Base-by-base conservation (phyloP, 1,140 invertebrate species). In the Goniozus legneri region DNA sequence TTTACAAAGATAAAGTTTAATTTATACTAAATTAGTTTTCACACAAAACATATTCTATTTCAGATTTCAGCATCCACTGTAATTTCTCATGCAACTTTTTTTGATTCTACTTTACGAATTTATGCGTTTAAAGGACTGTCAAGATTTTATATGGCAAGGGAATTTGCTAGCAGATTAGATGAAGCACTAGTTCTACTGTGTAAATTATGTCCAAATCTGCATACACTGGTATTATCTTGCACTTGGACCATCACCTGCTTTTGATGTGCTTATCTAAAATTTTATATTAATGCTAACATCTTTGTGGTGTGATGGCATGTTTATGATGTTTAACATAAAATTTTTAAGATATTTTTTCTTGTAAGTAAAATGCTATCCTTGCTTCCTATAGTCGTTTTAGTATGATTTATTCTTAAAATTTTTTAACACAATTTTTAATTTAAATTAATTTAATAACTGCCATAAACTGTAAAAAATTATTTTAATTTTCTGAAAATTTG, bases 131-230 rank as follows among this genome's bases (percentile, higher is more conserved):
- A 80, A 46, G 72, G 77, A 8, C 53, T 85, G 6, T 80, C 83
- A 0, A 71, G 77, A 54, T 79, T 77, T 53, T 75, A 76, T 46
- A 56, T 77, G 22, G 62, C 73, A 20, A 71, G 77, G 34, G 73
- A 71, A 32, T 85, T 85, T 65, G 58, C 77, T 2, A 77, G 83
- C 27, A 66, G 84, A 52, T 65, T 77, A 27, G 84, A 86, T 56
- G 71, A 79, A 27, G 53, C 73, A 2, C 51, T 85, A 8, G 61
- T 86, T 6, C 69, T 76, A 45, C 59, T 85, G 22, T 80, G 79
- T 48, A 68, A 76, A 53, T 73, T 77, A 35, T 84, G 82, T 56
- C 78, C 78, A 2, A 76, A 79, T 50, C 67, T 86, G 13, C 77
- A 79, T 38, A 84, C 82, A 24, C 56, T 86, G 67, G 80, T 81